Percentiles rank a stretch among this genome's conserved stretches.
Conservation (phyloP, 2,797 vertebrate species). For the Clarias pachynema region DNA sequence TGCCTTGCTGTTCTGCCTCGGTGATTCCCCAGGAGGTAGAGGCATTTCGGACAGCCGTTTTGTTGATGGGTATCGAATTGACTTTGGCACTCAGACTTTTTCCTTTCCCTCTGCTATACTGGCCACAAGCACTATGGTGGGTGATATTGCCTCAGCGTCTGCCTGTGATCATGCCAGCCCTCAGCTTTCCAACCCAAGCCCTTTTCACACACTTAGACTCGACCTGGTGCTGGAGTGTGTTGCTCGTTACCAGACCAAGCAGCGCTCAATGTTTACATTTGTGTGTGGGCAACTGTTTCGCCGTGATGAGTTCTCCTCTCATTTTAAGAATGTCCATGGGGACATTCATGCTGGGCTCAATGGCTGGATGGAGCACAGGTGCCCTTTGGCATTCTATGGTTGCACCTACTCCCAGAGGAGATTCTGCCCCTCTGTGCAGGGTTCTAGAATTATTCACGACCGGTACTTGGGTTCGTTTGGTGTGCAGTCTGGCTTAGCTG, state of each 20-base stretch:
- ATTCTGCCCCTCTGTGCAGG: slow-evolving; percentile 95
- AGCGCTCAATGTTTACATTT: slow-evolving; percentile 99
- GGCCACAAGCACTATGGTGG: slow-evolving; percentile 97
- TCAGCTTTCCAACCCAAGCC: slow-evolving; percentile 97
- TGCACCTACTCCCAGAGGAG: slow-evolving; percentile 97
- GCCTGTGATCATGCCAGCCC: slow-evolving; percentile 98
- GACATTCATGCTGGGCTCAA: slow-evolving; percentile 99
- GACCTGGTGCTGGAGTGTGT: slow-evolving; percentile 98
- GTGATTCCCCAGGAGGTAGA: slow-evolving; percentile 93
- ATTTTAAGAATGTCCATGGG: slow-evolving; percentile 99
- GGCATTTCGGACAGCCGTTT: slow-evolving; percentile 96
- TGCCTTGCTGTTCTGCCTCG: slow-evolving; percentile 94
- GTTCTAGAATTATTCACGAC: slow-evolving; percentile 94
- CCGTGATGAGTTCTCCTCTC: slow-evolving; percentile 95
- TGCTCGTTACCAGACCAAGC: slow-evolving; percentile 97
- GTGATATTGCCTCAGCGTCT: slow-evolving; percentile 96
- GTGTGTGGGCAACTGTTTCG: slow-evolving; percentile 98
- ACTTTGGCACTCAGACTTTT: slow-evolving; percentile 98
- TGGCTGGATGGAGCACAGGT: slow-evolving; percentile 99
- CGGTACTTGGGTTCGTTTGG: slow-evolving; percentile 94
- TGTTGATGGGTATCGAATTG: slow-evolving; percentile 90
- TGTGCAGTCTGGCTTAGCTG: slow-evolving; percentile 84
- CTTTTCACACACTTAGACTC: slow-evolving; percentile 96
- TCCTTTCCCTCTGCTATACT: slow-evolving; percentile 96
- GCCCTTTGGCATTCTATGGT: slow-evolving; percentile 96